A percentile compares a stretch with the other conserved stretches of the same genome.
Conservation (phyloP, 2,113 vertebrate genomes). For the Miniopterus natalensis region DNA sequence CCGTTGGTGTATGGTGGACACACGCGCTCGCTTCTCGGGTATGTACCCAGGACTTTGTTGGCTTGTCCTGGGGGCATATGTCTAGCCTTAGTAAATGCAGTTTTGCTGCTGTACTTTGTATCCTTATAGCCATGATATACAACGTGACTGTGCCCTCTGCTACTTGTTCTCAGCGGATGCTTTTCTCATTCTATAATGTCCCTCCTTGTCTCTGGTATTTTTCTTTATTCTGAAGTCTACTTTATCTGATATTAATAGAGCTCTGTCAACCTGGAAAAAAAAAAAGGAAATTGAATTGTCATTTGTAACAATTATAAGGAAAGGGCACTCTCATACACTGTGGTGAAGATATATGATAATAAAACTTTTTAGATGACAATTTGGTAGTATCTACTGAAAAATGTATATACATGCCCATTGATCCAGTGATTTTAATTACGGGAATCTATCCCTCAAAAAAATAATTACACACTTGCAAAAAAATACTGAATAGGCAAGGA, state of each 20-base stretch:
- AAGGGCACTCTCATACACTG: neutral
- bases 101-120: neutral
- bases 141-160: neutral
- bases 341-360: neutral
- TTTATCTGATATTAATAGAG: neutral
- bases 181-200: neutral
- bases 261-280: neutral
- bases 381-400: slow-evolving; percentile 55
- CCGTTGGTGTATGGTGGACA: neutral
- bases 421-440: slow-evolving; percentile 77
- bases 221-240: slow-evolving; percentile 27
- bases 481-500: slow-evolving; percentile 61
- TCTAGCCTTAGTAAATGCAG: neutral
- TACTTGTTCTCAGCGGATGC: neutral
- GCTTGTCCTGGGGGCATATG: neutral
- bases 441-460: slow-evolving; percentile 68
- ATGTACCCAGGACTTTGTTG: neutral
- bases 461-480: slow-evolving; percentile 70
- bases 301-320: slow-evolving; percentile 11
- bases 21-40: neutral
- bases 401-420: slow-evolving; percentile 24
- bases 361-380: slow-evolving; percentile 15
- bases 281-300: neutral
- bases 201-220: neutral
- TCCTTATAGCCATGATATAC: neutral